phyloP scores from a whole-genome alignment of 2,113 vertebrate genomes.

The Columbina picui region DNA sequence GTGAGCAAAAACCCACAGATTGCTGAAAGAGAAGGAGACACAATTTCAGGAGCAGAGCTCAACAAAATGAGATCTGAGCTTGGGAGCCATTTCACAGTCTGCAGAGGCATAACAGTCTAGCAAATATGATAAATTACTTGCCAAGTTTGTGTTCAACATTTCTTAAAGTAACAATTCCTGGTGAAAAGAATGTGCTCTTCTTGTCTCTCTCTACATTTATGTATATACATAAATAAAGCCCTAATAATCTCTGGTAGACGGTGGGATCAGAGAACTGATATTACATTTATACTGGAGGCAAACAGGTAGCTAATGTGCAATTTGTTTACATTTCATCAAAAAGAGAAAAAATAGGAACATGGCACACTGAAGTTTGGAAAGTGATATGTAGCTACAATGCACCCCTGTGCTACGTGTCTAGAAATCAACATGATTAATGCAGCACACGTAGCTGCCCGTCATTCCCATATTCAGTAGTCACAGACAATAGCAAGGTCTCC shows the following conservation, averaged over 20 bases:
- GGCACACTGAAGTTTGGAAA: neutral
- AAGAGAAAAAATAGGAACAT: neutral
- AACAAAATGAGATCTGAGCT: neutral
- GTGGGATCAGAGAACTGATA: neutral
- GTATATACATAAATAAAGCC: neutral
- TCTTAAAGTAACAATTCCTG: neutral
- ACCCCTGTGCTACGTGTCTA: neutral
- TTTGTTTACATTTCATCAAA: neutral
- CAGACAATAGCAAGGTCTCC: neutral
- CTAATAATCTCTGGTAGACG: neutral
- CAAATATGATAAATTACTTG: neutral
- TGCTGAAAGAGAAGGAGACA: neutral
- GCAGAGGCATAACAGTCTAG: neutral
- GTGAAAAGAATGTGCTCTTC: neutral
- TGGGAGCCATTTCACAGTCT: neutral
- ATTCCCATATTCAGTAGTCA: neutral
- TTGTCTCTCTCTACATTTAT: neutral
- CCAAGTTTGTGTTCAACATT: neutral
- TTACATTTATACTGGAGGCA: neutral
- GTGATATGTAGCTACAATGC: neutral
- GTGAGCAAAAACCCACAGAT: neutral
- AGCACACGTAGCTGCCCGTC: neutral
- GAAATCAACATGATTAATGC: neutral
- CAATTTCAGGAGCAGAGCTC: neutral
- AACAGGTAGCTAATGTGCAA: neutral